Base-by-base conservation (phyloP, 1,140 invertebrate species). In the Himalopsyche phryganea region DNA sequence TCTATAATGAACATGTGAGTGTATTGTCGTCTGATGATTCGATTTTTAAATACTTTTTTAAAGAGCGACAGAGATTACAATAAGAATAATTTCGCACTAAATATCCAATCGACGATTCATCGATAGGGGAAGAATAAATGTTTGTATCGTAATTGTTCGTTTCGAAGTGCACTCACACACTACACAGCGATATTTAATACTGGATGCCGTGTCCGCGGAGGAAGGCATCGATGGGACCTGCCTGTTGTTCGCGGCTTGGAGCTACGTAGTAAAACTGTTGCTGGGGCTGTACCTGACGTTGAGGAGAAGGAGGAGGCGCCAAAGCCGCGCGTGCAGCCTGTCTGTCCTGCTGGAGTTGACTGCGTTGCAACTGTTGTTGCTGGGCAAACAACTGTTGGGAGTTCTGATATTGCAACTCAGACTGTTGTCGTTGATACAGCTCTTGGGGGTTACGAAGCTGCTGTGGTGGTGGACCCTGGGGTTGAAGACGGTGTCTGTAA, bases 181-280 rank as follows among this genome's bases (percentile, higher is more conserved):
- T 15, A 48, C 23, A 36, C 35, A 47, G 35, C 20, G 28, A 49
- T 19, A 41, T 28, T 42, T 82, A 85, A 69, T 84, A 83, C 61
- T 81, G 78, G 65, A 85, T 81, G 66, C 83, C 83, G 67, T 87
- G 84, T 35, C 85, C 85, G 69, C 87, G 80, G 36, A 91, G 80
- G 74, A 90, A 91, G 33, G 88, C 86, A 68, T 90, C 88, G 66
- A 91, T 90, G 68, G 90, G 88, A 14, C 87, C 85, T 23, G 78
- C 75, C 2, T 81, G 76, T 45, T 78, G 74, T 45, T 76, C 72
- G n/a, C 69, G 7, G 50, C 74, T 65, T 0, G 82, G 80, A 3
- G 81, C 76, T 32, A 88, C 79, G 69, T 85, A 89, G 67, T 88
- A 89, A 68, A 83, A 87, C 19, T 77, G 75, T 60, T 81, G 77